Percentiles rank a stretch among this genome's conserved stretches.
These are phyloP conservation scores for Mus pahari DNA, from an alignment of 2,113 vertebrate genomes.

Conservation along the genomic window DNA sequence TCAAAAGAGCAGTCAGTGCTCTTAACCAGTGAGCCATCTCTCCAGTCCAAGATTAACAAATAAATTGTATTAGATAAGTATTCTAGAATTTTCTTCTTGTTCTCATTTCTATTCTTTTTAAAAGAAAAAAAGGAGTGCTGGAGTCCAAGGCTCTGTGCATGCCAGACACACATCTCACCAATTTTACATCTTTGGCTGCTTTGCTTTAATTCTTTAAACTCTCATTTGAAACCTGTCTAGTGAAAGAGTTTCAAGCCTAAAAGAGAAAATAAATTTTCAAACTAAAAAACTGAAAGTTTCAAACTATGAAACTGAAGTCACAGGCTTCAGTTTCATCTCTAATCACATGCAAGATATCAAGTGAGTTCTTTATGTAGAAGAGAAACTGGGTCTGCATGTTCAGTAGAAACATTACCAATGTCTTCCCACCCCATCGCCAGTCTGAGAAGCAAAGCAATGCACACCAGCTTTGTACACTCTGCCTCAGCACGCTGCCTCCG, in stretches of 20 bases:
- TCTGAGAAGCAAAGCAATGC: conserved; percentile 71
- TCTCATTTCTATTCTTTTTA: conserved; percentile 46
- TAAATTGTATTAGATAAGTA: conserved; percentile 33
- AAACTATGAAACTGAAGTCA: conserved; percentile 23
- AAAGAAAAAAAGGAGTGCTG: neutral
- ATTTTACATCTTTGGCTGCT: neutral
- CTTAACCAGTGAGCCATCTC: too few species aligned
- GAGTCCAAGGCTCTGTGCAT: neutral
- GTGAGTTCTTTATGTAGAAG: conserved; percentile 20
- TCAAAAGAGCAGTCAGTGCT: too few species aligned
- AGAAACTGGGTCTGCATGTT: neutral
- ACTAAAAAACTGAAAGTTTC: conserved; percentile 37
- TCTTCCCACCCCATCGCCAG: neutral
- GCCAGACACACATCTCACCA: neutral
- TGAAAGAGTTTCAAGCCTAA: conserved; percentile 50
- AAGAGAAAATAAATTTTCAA: conserved; percentile 50
- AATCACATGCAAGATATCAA: conserved; percentile 15
- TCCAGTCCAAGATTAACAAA: neutral
- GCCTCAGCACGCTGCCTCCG: conserved; percentile 95
- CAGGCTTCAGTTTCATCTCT: conserved; percentile 27
- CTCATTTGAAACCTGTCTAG: conserved; percentile 56
- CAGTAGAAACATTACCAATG: neutral
- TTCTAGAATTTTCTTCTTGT: neutral
- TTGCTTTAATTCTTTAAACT: conserved; percentile 29
- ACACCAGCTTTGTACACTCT: conserved; percentile 95